Evolutionary conservation across 2,888 invertebrate genomes (phyloP), one percentile per base, ranked within the genome.

Genomic region (Temnothorax rugatulus): DNA sequence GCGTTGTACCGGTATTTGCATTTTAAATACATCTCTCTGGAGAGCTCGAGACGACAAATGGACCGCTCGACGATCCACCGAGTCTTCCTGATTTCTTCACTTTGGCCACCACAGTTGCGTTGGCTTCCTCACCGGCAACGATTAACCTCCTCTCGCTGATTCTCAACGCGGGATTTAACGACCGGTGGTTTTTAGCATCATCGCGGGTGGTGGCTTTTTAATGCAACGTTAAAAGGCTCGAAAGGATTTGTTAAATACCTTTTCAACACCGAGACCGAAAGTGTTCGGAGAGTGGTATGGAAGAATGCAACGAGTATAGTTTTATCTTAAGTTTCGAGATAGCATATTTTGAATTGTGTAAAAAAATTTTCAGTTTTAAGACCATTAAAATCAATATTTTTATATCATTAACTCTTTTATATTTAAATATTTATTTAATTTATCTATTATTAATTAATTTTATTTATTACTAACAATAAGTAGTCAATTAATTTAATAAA

Each of bases 11-110:
- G 81, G 38, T 79, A 91, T 92, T 92, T 92, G 90, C 92, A 92
- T 93, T 92, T 92, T 91, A 91, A 92, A 91, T 90, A 90, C 87
- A 85, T 75, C 68, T 89, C 89, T 79, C 76, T 77, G 61, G 34
- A 79, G 66, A 75, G 71, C 83, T 38, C 34, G 25, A 13, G 71
- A 84, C 82, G 90, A 88, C 59, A 71, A 90, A 85, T 86, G 71
- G 61, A 83, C 68, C 66, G 68, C 25, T 59, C 59, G 44, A 84
- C 52, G 34, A 9, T 47, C 84, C 77, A 66, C 57, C 52, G 71
- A 64, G 52, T 25, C 87, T 73, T 66, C 63, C 79, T 75, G 59
- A 61, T 73, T 79, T 84, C 81, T 75, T 82, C 84, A 57, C 69
- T 34, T 64, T 21, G 82, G 61, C 15, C 41, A 54, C 52, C 54